Percentiles rank a stretch among this genome's conserved stretches.
Evolutionary conservation across 2,888 invertebrate genomes (phyloP).

Genomic region (Cerceris rybyensis): DNA sequence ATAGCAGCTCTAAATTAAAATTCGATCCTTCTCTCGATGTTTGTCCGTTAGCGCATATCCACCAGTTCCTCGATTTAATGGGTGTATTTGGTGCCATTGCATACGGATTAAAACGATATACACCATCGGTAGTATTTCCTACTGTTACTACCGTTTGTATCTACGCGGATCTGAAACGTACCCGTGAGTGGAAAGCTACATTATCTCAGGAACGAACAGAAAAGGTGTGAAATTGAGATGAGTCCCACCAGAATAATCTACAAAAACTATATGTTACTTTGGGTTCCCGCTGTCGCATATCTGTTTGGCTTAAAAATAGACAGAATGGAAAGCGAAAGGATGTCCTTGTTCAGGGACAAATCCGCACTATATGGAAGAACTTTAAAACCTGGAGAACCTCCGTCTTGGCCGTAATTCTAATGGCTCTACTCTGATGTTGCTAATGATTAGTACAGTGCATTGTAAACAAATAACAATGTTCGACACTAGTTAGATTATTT

Average conservation of each 20-base stretch:
- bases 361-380: slow-evolving; percentile 89
- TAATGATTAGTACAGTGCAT: background rate
- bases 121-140: slow-evolving; percentile 87
- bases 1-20: too few species aligned
- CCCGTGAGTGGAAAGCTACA: slow-evolving; percentile 87
- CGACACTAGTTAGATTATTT: background rate
- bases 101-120: slow-evolving; percentile 85
- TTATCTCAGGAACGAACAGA: slow-evolving; percentile 59
- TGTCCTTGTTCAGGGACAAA: slow-evolving; percentile 90
- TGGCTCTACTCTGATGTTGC: too few species aligned
- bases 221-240: slow-evolving; percentile 52
- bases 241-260: background rate
- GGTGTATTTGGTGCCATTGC: slow-evolving; percentile 51
- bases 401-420: slow-evolving; percentile 87
- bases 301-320: slow-evolving; percentile 87
- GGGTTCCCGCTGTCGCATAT: slow-evolving; percentile 84
- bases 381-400: slow-evolving; percentile 86
- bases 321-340: slow-evolving; percentile 87
- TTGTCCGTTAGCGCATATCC: background rate
- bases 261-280: slow-evolving; percentile 82
- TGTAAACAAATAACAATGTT: background rate
- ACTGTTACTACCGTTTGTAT: slow-evolving; percentile 84
- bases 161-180: slow-evolving; percentile 88
- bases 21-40: too few species aligned
- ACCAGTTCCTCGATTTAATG: slow-evolving; percentile 69